Evolutionary conservation across 1,140 invertebrate genomes (phyloP), one percentile per base, ranked within the genome.

Genomic region (Leguminivora glycinivorella): DNA sequence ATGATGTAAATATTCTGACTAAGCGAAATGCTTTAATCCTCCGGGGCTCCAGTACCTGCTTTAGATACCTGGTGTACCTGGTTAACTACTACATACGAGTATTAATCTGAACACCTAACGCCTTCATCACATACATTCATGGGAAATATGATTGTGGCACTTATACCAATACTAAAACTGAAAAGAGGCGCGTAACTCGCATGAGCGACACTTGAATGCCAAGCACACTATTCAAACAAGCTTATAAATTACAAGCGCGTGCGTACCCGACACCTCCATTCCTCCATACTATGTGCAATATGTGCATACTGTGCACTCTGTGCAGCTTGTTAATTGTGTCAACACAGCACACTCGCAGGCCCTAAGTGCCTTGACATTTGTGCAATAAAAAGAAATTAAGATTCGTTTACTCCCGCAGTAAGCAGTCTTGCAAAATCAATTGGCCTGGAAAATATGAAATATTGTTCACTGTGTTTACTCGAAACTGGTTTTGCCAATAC

Each of bases 361-460:
- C 56, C 56, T 60, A 60, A 60, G 56, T 60, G 56, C 56, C 24
- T 60, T 60, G 56, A n/a, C 56, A 60, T 60, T 60, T 60, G 56
- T 29, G 24, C 22, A 60, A 60, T 60, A 60, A 60, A 29, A 60
- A 60, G 14, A 52, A 22, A 52, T 52, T 52, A 52, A 19, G 47
- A 52, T 52, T 52, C 47, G 17, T 52, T 52, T 52, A 22, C 47
- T 19, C 47, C 22, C 47, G 19, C 47, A 52, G 47, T n/a, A 52
- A 52, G 12, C 56, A 14, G n/a, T 26, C 17, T 60, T 60, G 56
- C 56, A 60, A 60, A 29, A 25, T 58, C 56, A 58, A 58, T 58
- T 58, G 56, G 25, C 56, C 10, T 58, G 12, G 47, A 52, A 52
- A 52, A 52, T 19, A 52, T 52, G 17, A 22, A 52, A 22, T 22